Evolutionary conservation across 2,797 vertebrate species (phyloP), one percentile per base, ranked within the genome.

Genomic region (Anas acuta): DNA sequence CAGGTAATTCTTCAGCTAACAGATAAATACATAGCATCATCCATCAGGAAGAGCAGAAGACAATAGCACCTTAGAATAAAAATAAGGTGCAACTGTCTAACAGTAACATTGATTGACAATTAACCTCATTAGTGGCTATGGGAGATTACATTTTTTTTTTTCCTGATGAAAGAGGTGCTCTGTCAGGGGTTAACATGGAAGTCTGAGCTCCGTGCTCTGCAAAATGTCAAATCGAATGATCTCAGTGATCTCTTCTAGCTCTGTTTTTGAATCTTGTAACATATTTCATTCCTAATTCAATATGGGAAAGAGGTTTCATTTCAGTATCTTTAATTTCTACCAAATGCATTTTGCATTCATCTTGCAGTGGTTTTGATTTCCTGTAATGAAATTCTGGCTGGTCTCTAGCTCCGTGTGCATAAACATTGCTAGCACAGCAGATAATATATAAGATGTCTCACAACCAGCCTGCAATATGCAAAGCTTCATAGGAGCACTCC

Each of bases 351-450:
- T 72, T 70, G 57, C 64, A 87, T 92, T 84, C 43, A 57, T 93
- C 74, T 92, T 92, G 19, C 54, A 76, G 45, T 65, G 51, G 16
- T 94, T 95, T 87, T 4, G 41, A 84, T 94, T 95, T 96, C 85
- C 93, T 95, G 78, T 91, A 80, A 81, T 82, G 77, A 87, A 60
- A 67, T 86, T 94, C 93, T 87, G 89, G 82, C 85, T 94, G 54
- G 92, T 80, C 32, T 96, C 71, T 89, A 93, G 69, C 79, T 83
- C 61, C 92, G 43, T 84, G 26, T 62, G 58, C 77, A 70, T 53
- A 90, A 92, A 73, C 60, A 8, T 3, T 72, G 67, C 41, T 86
- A 69, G 13, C 18, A 62, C n/a, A 77, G 62, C 75, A 94, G 60
- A 87, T 88, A 87, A 90, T 45, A 56, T 67, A 23, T 78, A 92